Percentiles rank a stretch among this genome's conserved stretches.
phyloP scores from a whole-genome alignment of 92 coral and sea anemone genomes.

The Phenganax stokvisi region DNA sequence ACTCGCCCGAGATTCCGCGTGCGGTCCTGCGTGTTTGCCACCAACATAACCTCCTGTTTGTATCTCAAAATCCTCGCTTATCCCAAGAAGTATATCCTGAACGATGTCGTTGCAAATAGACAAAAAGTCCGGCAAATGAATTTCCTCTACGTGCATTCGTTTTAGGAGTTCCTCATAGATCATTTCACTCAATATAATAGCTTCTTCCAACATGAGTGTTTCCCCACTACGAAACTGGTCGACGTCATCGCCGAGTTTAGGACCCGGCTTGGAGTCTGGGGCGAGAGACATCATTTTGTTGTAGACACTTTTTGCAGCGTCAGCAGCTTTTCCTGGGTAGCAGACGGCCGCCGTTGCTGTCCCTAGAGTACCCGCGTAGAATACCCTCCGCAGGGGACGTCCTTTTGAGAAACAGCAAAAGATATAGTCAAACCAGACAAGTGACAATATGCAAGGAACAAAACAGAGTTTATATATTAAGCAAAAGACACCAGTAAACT shows the following conservation, averaged over 20 bases:
- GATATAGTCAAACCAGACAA: too few species aligned
- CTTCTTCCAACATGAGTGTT: constrained; percentile 30
- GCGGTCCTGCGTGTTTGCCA: constrained; percentile 3
- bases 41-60: constrained; percentile 34
- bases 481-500: not conserved
- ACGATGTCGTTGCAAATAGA: constrained; percentile 28
- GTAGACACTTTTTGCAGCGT: constrained; percentile 52
- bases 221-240: constrained; percentile 31
- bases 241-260: constrained; percentile 13
- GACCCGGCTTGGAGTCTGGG: constrained; percentile 30
- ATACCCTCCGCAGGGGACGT: constrained; percentile 71
- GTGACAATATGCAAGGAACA: too few species aligned
- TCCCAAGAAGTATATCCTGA: constrained; percentile 29
- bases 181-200: constrained; percentile 23
- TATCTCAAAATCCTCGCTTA: constrained; percentile 38
- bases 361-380: constrained; percentile 80
- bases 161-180: constrained; percentile 20
- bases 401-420: constrained; percentile 46
- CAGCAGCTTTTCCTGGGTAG: constrained; percentile 78
- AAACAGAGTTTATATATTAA: too few species aligned
- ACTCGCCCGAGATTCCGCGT: not conserved
- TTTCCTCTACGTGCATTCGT: constrained; percentile 19
- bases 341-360: constrained; percentile 70
- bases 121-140: constrained; percentile 28
- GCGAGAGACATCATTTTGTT: constrained; percentile 49